Conservation (phyloP, 2,797 vertebrate genomes). For the Enteromius thamalakanensis region DNA sequence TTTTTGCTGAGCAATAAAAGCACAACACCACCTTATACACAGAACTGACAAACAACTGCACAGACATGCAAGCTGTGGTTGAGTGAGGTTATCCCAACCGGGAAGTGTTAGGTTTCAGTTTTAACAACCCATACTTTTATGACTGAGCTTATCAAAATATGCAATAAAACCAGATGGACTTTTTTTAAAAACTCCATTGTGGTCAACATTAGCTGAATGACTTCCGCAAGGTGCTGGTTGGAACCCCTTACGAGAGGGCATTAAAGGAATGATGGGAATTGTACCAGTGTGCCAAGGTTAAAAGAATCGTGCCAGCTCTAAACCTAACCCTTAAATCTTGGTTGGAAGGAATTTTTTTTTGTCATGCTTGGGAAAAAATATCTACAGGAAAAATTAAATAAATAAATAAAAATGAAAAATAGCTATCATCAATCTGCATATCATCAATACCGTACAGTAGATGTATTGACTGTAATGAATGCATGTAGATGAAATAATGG, state of each 20-base stretch:
- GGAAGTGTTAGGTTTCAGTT: not conserved
- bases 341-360: not conserved
- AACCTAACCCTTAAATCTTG: not conserved
- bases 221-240: not conserved
- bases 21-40: not conserved
- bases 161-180: not conserved
- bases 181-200: not conserved
- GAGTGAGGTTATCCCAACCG: not conserved
- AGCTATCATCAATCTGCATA: not conserved
- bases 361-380: not conserved
- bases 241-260: not conserved
- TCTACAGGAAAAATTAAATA: not conserved
- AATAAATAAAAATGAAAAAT: not conserved
- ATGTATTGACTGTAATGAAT: not conserved
- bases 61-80: not conserved
- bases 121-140: not conserved
- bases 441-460: not conserved
- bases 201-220: not conserved
- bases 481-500: not conserved
- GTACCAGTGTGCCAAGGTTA: too few species aligned
- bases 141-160: not conserved
- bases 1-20: not conserved
- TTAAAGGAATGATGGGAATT: not conserved
- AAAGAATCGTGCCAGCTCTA: not conserved
- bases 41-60: not conserved